These are phyloP conservation scores for Pyxicephalus adspersus DNA, from an alignment of 2,113 vertebrate genomes.

Conservation along the genomic window DNA sequence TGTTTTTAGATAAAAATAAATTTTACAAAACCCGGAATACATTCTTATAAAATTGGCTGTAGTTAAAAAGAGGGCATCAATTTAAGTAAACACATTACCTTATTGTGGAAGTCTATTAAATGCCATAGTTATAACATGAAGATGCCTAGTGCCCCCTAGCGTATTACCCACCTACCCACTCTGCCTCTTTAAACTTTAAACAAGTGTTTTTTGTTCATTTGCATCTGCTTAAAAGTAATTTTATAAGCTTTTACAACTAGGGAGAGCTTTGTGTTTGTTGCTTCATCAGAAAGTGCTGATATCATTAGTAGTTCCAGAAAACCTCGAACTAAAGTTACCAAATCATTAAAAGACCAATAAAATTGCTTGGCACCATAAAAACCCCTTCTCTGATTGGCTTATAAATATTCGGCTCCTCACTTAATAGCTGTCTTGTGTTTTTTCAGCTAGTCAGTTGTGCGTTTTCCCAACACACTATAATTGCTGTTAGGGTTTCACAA, in stretches of 20 bases:
- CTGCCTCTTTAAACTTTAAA: background rate
- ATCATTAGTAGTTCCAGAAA: slow-evolving; percentile 28
- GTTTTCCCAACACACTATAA: slow-evolving; percentile 15
- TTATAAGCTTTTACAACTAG: background rate
- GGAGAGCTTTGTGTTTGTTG: background rate
- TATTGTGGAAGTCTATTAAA: no score
- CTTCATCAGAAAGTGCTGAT: slow-evolving; percentile 10
- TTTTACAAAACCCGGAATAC: no score
- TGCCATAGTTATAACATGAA: background rate
- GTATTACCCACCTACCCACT: background rate
- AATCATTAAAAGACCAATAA: slow-evolving; percentile 46
- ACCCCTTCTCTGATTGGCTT: background rate
- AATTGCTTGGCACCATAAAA: slow-evolving; percentile 29
- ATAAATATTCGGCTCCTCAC: slow-evolving; percentile 18
- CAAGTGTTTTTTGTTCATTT: slow-evolving; percentile 22
- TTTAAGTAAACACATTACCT: no score
- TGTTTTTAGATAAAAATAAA: no score
- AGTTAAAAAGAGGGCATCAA: no score
- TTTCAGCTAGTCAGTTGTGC: slow-evolving; percentile 1
- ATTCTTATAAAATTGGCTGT: no score
- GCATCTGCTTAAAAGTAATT: background rate
- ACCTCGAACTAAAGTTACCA: slow-evolving; percentile 20
- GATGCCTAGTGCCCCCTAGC: slow-evolving; percentile 22
- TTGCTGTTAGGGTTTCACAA: slow-evolving; percentile 15
- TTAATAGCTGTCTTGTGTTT: slow-evolving; percentile 29